A percentile compares a stretch with the other conserved stretches of the same genome.
Conservation (phyloP, 2,888 invertebrate genomes). For the Formica aserva region DNA sequence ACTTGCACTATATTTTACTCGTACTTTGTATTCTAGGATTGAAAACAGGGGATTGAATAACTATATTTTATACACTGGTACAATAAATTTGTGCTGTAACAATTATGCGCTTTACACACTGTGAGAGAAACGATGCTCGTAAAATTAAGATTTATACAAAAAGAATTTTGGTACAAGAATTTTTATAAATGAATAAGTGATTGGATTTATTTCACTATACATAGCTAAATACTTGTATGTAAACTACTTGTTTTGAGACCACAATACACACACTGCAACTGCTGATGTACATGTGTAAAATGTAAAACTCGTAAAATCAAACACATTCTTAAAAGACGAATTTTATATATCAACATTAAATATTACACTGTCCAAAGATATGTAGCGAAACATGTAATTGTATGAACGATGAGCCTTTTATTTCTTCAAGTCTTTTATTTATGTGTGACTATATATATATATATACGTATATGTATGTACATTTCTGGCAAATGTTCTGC, state of each 20-base stretch:
- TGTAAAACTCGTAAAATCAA: constrained; percentile 9
- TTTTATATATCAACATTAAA: constrained; percentile 32
- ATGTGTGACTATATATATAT: background rate
- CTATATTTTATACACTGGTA: background rate
- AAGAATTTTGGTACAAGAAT: constrained; percentile 18
- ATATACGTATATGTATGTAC: background rate
- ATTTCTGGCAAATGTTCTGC: background rate
- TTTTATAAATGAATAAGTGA: constrained; percentile 17
- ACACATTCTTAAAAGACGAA: background rate
- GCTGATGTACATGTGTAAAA: constrained; percentile 5
- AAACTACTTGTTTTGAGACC: background rate
- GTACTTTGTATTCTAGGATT: background rate
- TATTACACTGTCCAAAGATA: constrained; percentile 33
- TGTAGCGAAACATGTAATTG: constrained; percentile 12
- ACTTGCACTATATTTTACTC: background rate
- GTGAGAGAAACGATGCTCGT: constrained; percentile 2
- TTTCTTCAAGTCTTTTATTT: background rate
- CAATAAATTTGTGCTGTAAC: constrained; percentile 4
- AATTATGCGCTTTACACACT: background rate
- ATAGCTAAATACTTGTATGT: constrained; percentile 10
- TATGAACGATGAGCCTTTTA: constrained; percentile 1
- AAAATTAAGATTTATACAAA: background rate
- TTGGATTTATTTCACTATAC: constrained; percentile 21
- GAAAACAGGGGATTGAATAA: background rate
- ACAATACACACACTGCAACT: background rate